phyloP scores from a whole-genome alignment of 2,113 vertebrate species.

The Periophthalmodon schlosseri region DNA sequence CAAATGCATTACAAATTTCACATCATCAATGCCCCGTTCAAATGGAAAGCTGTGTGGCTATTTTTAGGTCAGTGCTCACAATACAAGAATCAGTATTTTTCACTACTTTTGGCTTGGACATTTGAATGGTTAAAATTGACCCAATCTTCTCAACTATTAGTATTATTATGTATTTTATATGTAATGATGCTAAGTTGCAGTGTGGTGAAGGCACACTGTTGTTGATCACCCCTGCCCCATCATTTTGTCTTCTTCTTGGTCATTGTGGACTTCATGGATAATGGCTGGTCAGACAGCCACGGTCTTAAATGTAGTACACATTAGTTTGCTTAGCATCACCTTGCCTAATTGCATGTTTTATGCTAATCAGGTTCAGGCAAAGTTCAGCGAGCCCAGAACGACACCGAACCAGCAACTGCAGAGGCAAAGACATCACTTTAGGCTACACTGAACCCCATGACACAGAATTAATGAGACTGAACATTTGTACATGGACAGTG shows the following conservation, averaged over 20 bases:
- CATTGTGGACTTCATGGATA: background rate
- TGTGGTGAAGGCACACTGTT: constrained; percentile 2
- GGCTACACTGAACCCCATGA: background rate
- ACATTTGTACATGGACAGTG: background rate
- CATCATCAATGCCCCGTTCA: too few species aligned
- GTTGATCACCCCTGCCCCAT: background rate
- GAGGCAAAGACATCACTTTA: background rate
- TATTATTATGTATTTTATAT: too few species aligned
- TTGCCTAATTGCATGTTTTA: constrained; percentile 35
- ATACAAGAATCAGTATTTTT: too few species aligned
- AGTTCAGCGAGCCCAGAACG: constrained; percentile 20
- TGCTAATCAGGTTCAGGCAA: constrained; percentile 33
- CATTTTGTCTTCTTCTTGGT: background rate
- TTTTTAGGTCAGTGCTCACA: too few species aligned
- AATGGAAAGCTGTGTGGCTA: too few species aligned
- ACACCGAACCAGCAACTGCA: background rate
- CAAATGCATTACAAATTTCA: too few species aligned
- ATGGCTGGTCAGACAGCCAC: background rate
- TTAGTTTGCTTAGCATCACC: constrained; percentile 16
- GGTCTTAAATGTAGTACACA: background rate
- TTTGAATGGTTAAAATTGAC: too few species aligned
- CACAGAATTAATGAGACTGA: background rate
- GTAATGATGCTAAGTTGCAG: constrained; percentile 3
- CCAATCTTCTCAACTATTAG: too few species aligned
- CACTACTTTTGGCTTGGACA: too few species aligned